Evolutionary conservation across 2,888 invertebrate genomes (phyloP), one percentile per base, ranked within the genome.

Genomic region (Junonia oenone): DNA sequence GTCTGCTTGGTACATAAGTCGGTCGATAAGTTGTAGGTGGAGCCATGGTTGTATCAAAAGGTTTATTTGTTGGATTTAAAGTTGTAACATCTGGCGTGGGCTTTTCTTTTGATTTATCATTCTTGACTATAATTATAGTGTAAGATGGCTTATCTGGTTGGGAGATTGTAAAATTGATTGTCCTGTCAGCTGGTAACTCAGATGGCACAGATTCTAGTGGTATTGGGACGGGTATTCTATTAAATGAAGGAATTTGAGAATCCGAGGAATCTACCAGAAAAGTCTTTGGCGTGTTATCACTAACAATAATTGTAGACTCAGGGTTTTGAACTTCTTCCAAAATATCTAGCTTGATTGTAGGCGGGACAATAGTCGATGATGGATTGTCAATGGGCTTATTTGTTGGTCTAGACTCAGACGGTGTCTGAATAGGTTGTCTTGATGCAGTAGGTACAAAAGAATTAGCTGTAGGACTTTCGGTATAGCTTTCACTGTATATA

Each of bases 401-500:
- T 27, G 26, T 38, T 6, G 43, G 56, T 27, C 51, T 51, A 33
- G 47, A 27, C 27, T 35, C 40, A 45, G 26, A 3, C 5, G 47
- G 48, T 2, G 17, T n/a, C 14, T 40, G 43, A 29, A 19, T 17
- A 13, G 45, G 35, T 9, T n/a, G n/a, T 33, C 40, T 31, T 31
- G 15, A 22, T 22, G 14, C 14, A 35, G 27, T 1, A 35, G 47
- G 17, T 48, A 11, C 26, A 1, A 43, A 14, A 19, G 15, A 22
- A 9, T 19, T n/a, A 2, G 43, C n/a, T 6, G n/a, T 35, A n/a
- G 45, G 45, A 19, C n/a, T 33, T 33, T 33, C 31, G 11, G 37
- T 27, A 46, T 37, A 45, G 17, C 27, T 37, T n/a, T 53, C 31
- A 19, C 38, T 29, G 40, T 47, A 53, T 15, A 53, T 37, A 17